Percentiles rank a stretch among this genome's conserved stretches.
phyloP scores from a whole-genome alignment of 2,113 vertebrate genomes.

The rat (Rattus norvegicus) region DNA sequence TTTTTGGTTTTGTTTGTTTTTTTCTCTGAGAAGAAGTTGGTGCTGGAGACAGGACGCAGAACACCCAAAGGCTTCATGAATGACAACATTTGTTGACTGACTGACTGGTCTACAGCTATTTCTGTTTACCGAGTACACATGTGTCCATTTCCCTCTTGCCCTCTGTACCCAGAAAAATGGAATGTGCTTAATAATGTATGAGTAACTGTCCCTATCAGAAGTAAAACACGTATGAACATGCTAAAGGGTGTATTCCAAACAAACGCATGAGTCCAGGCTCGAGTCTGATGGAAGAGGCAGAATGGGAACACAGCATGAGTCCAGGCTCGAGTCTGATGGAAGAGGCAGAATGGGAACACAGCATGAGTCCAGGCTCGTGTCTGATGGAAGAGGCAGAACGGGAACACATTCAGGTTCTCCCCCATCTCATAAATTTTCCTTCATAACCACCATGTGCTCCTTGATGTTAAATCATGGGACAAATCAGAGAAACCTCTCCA shows the following conservation, averaged over 20 bases:
- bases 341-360: no score
- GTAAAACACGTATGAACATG: neutral
- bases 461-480: neutral
- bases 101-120: neutral
- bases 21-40: neutral
- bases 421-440: neutral
- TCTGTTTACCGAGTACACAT: neutral
- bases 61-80: neutral
- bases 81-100: neutral
- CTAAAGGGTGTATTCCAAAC: conserved; percentile 49
- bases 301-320: no score
- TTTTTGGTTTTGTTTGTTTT: no score
- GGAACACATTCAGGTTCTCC: neutral
- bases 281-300: neutral
- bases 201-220: neutral
- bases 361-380: neutral
- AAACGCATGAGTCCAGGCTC: neutral
- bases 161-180: conserved; percentile 44
- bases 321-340: neutral
- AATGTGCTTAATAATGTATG: conserved; percentile 6
- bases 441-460: neutral
- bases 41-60: neutral
- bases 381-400: neutral
- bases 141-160: neutral
- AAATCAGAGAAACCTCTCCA: neutral